These are phyloP conservation scores for Andrena hattorfiana DNA, from an alignment of 2,888 invertebrate species.

Conservation along the genomic window DNA sequence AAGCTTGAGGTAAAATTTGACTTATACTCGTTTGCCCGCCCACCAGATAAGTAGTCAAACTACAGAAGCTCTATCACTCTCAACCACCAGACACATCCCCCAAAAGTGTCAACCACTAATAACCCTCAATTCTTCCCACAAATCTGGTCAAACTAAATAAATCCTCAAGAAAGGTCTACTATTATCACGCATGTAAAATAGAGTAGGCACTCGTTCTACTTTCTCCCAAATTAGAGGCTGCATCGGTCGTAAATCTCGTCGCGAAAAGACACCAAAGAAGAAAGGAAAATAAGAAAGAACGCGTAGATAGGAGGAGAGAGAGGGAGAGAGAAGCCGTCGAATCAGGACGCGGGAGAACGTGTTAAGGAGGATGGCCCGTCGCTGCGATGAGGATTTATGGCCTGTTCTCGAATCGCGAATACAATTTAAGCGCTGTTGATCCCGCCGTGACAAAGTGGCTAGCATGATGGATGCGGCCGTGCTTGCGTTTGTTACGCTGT, in stretches of 20 bases:
- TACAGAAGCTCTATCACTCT: neutral
- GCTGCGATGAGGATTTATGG: slow-evolving; percentile 76
- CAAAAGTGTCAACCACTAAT: neutral
- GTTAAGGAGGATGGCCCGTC: slow-evolving; percentile 75
- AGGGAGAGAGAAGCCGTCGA: slow-evolving; percentile 53
- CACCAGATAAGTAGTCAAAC: neutral
- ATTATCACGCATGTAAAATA: slow-evolving; percentile 29
- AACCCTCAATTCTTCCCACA: neutral
- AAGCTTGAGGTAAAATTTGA: too few relatives aligned
- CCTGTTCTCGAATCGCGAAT: slow-evolving; percentile 78
- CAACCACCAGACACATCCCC: neutral
- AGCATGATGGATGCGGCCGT: slow-evolving; percentile 78
- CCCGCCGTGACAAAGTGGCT: slow-evolving; percentile 80
- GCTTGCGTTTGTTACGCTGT: slow-evolving; percentile 68
- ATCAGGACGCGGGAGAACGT: slow-evolving; percentile 59
- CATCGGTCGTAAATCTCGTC: slow-evolving; percentile 38
- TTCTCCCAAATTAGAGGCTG: slow-evolving; percentile 17
- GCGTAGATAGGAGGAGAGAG: neutral
- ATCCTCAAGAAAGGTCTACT: neutral
- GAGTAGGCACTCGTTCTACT: slow-evolving; percentile 16
- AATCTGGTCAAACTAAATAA: slow-evolving; percentile 1
- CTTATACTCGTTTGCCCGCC: too few relatives aligned
- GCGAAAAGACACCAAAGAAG: neutral
- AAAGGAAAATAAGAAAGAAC: slow-evolving; percentile 27
- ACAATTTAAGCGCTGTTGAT: slow-evolving; percentile 81